These are phyloP conservation scores for Drosophila azteca DNA, from an alignment of 1,140 invertebrate species.

Conservation along the genomic window DNA sequence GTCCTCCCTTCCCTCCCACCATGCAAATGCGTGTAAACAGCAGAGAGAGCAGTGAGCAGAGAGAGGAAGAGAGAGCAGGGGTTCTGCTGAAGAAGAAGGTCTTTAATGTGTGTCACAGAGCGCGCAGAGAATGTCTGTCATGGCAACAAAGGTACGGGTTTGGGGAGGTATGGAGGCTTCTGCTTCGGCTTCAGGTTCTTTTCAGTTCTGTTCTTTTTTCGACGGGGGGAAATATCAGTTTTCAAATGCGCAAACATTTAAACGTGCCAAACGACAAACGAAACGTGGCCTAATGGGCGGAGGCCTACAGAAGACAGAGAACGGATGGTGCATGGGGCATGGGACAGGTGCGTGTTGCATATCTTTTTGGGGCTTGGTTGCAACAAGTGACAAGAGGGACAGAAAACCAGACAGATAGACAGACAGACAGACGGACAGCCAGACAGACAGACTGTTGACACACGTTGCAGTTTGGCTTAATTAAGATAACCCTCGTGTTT, in stretches of 20 bases:
- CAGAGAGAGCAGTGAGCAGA: background rate
- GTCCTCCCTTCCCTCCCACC: no score
- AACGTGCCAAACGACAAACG: conserved; percentile 32
- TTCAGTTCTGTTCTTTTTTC: background rate
- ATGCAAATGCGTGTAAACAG: conserved; percentile 52
- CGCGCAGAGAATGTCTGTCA: no score
- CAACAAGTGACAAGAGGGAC: conserved; percentile 15
- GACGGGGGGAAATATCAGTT: conserved; percentile 45
- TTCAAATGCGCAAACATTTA: conserved; percentile 62
- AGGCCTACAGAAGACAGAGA: background rate
- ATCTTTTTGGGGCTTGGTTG: conserved; percentile 5
- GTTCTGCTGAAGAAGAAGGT: conserved; percentile 17
- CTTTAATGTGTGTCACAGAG: conserved; percentile 43
- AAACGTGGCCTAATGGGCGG: conserved; percentile 8
- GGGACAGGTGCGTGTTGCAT: conserved; percentile 26
- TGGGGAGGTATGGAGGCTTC: no score
- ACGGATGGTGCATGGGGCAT: background rate
- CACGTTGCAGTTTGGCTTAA: conserved; percentile 28
- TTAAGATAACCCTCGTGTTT: conserved; percentile 28
- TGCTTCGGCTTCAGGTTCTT: background rate
- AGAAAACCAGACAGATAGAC: background rate
- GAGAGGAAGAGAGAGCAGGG: no score
- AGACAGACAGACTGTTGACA: conserved; percentile 1
- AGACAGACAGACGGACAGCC: background rate
- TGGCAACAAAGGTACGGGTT: no score